These are phyloP conservation scores for Procambarus clarkii DNA, from an alignment of 1,140 invertebrate genomes.

Conservation along the genomic window DNA sequence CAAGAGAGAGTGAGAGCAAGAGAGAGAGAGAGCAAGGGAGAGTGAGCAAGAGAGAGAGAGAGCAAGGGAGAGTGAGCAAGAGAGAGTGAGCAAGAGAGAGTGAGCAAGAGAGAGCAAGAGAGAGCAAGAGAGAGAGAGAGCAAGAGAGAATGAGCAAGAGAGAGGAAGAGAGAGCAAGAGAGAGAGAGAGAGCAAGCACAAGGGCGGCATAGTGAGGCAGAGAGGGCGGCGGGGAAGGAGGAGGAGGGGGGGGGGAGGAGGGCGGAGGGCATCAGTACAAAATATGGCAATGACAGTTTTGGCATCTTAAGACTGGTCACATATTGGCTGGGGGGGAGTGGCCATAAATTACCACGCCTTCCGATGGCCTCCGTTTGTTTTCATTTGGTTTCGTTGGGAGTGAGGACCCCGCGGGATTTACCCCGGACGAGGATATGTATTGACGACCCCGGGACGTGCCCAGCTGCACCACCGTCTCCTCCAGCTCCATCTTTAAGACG, in stretches of 20 bases:
- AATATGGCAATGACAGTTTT: constrained; percentile 71
- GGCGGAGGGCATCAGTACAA: constrained; percentile 66
- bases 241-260: constrained; percentile 6
- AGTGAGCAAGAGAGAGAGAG: too few relatives aligned
- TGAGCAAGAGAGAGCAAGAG: too few relatives aligned
- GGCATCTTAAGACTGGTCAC: constrained; percentile 71
- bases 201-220: too few relatives aligned
- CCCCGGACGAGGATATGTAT: constrained; percentile 24
- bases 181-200: too few relatives aligned
- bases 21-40: too few relatives aligned
- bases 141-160: too few relatives aligned
- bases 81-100: too few relatives aligned
- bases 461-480: constrained; percentile 33
- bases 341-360: constrained; percentile 66
- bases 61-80: too few relatives aligned
- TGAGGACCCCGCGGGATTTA: constrained; percentile 25
- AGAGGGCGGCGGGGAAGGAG: not conserved
- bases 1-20: too few relatives aligned
- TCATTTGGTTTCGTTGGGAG: constrained; percentile 51
- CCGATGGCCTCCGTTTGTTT: constrained; percentile 61
- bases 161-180: too few relatives aligned
- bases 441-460: constrained; percentile 19
- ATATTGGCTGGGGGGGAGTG: constrained; percentile 66
- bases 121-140: too few relatives aligned
- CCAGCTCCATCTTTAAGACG: constrained; percentile 45